Conservation (phyloP, 2,888 invertebrate genomes). For the Halictus ligatus region DNA sequence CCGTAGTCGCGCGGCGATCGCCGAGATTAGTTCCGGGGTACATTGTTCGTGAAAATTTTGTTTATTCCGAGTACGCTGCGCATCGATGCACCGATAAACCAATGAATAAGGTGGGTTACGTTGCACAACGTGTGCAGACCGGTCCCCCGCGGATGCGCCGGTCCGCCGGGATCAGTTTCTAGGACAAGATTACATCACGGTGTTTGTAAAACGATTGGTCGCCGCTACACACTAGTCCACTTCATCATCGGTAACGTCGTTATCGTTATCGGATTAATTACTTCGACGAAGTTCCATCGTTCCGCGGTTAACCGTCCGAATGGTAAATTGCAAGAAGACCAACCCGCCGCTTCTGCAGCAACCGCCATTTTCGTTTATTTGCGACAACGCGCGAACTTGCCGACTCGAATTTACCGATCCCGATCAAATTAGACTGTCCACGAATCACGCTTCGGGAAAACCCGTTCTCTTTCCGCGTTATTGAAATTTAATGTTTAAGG, state of each 20-base stretch:
- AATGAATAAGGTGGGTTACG: slow-evolving; percentile 26
- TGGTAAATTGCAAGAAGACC: slow-evolving; percentile 53
- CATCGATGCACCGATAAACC: slow-evolving; percentile 7
- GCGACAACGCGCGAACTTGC: slow-evolving; percentile 1
- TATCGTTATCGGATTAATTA: slow-evolving; percentile 68
- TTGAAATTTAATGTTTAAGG: neutral
- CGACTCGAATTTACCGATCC: neutral
- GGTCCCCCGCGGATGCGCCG: slow-evolving; percentile 17
- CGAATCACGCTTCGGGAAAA: neutral
- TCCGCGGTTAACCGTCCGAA: slow-evolving; percentile 47
- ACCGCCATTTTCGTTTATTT: slow-evolving; percentile 37
- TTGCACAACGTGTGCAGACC: slow-evolving; percentile 30
- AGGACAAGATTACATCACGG: slow-evolving; percentile 63
- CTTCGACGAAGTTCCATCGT: slow-evolving; percentile 36
- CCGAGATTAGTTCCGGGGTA: slow-evolving; percentile 26
- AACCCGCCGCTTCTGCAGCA: neutral
- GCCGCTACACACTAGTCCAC: slow-evolving; percentile 42
- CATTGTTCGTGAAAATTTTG: slow-evolving; percentile 17
- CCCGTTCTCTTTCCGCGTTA: neutral
- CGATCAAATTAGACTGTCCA: neutral
- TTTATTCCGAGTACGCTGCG: slow-evolving; percentile 11
- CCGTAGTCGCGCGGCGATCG: neutral
- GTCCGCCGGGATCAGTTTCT: slow-evolving; percentile 47
- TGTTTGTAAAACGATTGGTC: slow-evolving; percentile 67
- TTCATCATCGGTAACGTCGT: slow-evolving; percentile 67